Percentiles rank a stretch among this genome's conserved stretches.
Evolutionary conservation across 2,888 invertebrate species (phyloP).

Genomic region (Encarsia formosa): DNA sequence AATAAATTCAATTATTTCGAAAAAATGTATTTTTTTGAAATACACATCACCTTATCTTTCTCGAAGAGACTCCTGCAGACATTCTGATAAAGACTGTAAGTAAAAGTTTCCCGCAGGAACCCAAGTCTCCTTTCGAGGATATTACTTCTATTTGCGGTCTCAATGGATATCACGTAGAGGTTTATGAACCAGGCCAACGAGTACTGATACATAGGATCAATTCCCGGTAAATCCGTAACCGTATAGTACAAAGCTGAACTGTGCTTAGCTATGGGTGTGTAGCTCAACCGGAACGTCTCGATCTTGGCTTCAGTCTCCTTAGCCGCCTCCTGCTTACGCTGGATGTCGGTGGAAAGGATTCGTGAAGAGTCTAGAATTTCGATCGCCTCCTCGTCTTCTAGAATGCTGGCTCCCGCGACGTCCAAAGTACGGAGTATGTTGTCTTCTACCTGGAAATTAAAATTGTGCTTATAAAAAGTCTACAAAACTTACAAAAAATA

Average conservation of each 20-base stretch:
- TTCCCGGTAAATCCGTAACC: conserved; percentile 75
- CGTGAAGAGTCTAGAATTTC: conserved; percentile 84
- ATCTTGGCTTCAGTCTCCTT: conserved; percentile 74
- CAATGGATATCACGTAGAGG: conserved; percentile 73
- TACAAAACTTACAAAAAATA: no score
- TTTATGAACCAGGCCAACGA: conserved; percentile 83
- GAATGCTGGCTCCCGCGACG: conserved; percentile 78
- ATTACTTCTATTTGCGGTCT: conserved; percentile 68
- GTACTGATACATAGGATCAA: conserved; percentile 88
- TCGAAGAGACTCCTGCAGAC: conserved; percentile 82
- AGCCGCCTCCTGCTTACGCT: conserved; percentile 74
- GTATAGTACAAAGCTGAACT: conserved; percentile 79
- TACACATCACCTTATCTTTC: conserved; percentile 65
- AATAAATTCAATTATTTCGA: no score
- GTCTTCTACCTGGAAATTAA: conserved; percentile 80
- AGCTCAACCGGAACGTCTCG: conserved; percentile 70
- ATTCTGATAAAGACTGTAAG: conserved; percentile 74
- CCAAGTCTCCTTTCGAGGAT: conserved; percentile 66
- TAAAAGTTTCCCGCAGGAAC: conserved; percentile 72
- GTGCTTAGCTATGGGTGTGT: conserved; percentile 74
- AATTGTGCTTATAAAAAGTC: no score
- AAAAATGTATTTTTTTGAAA: no score
- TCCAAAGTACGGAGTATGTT: conserved; percentile 81
- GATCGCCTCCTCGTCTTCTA: conserved; percentile 88
- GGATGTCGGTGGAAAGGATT: conserved; percentile 73